Evolutionary conservation across 2,888 invertebrate genomes (phyloP), one percentile per base, ranked within the genome.

Genomic region (Elmis aenea): DNA sequence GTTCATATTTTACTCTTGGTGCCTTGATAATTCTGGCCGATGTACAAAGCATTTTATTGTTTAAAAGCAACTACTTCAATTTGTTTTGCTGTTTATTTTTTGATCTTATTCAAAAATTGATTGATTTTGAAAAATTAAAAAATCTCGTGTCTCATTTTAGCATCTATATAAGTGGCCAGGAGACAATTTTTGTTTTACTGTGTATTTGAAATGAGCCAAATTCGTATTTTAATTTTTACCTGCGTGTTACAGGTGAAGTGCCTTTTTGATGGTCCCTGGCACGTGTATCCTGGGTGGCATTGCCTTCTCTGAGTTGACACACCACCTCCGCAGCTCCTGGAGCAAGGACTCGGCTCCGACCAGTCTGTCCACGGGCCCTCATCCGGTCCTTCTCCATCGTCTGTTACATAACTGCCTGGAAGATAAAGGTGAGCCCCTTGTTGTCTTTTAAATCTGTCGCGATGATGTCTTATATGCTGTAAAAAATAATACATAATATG

Each of bases 201-300:
- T n/a, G n/a, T n/a, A n/a, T n/a, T n/a, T n/a, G n/a, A n/a, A n/a
- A n/a, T n/a, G n/a, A n/a, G n/a, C n/a, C n/a, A n/a, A n/a, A n/a
- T n/a, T n/a, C n/a, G n/a, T n/a, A n/a, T n/a, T n/a, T n/a, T n/a
- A n/a, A n/a, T n/a, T n/a, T 66, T 66, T 60, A 82, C 81, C 69
- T 91, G 90, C 24, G 90, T 85, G 62, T 92, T 88, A 65, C 95
- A 95, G 11, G 93, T 91, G 68, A 87, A 87, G 72, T 85, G 91
- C 62, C 87, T 83, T 32, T 81, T 83, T 52, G 78, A 77, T 2
- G 90, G 83, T 8, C 94, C 94, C 3, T 70, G 70, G 59, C 94
- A 95, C 2, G 42, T 45, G 44, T 64, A 60, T 3, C 83, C 83
- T 46, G 79, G 77, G 26, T 75, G 64, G 66, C 92, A 92, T 63